Evolutionary conservation across 2,888 invertebrate genomes (phyloP), one percentile per base, ranked within the genome.

Genomic region (Drosophila putrida): DNA sequence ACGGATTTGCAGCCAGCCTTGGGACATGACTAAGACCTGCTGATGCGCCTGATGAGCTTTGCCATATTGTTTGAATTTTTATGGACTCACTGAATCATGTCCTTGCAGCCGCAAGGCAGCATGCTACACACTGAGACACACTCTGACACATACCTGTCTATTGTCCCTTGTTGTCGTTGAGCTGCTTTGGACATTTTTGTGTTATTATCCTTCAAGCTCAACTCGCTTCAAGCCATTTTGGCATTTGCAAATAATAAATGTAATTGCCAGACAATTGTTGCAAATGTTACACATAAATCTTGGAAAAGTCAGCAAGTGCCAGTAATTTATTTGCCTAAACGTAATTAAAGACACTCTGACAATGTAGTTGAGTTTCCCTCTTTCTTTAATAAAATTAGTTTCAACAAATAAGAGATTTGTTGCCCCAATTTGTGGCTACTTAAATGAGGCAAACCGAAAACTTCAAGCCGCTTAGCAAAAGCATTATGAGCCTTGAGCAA

Each of bases 21-120:
- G 73, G 74, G 68, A 51, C 66, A 54, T 59, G 64, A 65, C 79
- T 83, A 71, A 82, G 83, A 75, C 74, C 76, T 74, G 82, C 67
- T 82, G 80, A 87, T 80, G 82, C 80, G 70, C 78, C 67, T 82
- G 78, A 84, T 85, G 85, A 85, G 80, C 78, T 87, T 84, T 77
- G 72, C 74, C 74, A 75, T 82, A 82, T 85, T 87, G 88, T 77
- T 86, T 71, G 78, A 68, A 82, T 82, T 80, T 80, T 84, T 77
- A 85, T 80, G 60, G 68, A 80, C 66, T 67, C 61, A 58, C 43
- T 54, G 61, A 63, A 41, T 47, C 44, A 38, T 39, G 57, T 15
- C 47, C 47, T 38, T 15, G 25, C 33, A 51, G 38, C 53, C 39
- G 15, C 39, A 53, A 31, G 54, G 33, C 28, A 36, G 6, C 43